Conservation (phyloP, 2,113 vertebrate species). For the Cryptomyrus ogoouensis region DNA sequence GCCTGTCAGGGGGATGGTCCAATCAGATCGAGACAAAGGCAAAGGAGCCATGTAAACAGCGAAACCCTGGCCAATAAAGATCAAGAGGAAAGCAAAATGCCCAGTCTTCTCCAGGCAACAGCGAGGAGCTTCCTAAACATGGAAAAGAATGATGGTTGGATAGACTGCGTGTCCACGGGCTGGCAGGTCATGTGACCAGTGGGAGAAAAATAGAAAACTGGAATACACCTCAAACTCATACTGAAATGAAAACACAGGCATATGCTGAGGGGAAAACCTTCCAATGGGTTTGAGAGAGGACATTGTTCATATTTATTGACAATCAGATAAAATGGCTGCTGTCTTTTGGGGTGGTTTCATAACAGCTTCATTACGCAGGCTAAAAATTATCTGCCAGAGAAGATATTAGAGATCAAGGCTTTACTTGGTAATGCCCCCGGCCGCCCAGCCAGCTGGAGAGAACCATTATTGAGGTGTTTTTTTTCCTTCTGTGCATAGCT, state of each 20-base stretch:
- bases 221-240: background rate
- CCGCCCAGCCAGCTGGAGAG: background rate
- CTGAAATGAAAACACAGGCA: background rate
- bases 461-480: background rate
- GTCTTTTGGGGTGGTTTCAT: background rate
- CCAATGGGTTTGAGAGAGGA: background rate
- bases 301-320: background rate
- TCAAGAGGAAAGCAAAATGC: background rate
- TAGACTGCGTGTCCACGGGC: background rate
- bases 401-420: constrained; percentile 3
- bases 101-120: background rate
- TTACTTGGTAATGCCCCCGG: background rate
- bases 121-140: background rate
- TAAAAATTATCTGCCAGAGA: background rate
- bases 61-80: background rate
- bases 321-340: background rate
- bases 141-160: background rate
- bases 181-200: background rate
- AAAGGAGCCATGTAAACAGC: background rate
- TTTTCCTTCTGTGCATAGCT: background rate
- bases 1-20: background rate
- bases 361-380: background rate
- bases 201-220: background rate
- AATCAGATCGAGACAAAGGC: background rate
- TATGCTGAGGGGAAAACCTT: background rate